A percentile compares a stretch with the other conserved stretches of the same genome.
These are phyloP conservation scores for Habroteleia sp. DNA, from an alignment of 2,888 invertebrate species.

Conservation along the genomic window DNA sequence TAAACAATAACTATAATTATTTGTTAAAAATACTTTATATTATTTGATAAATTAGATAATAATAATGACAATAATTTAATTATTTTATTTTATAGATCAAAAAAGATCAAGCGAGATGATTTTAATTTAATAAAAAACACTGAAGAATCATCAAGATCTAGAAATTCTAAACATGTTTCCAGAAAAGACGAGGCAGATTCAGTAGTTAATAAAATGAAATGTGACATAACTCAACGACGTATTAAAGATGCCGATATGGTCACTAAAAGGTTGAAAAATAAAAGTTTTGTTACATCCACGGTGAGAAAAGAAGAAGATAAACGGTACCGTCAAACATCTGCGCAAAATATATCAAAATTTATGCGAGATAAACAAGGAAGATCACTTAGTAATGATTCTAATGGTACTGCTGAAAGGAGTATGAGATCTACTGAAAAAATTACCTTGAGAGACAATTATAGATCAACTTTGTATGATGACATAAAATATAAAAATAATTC, in stretches of 20 bases:
- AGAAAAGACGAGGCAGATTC: slow-evolving; percentile 72
- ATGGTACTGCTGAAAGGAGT: slow-evolving; percentile 66
- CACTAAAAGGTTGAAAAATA: slow-evolving; percentile 70
- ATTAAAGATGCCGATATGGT: slow-evolving; percentile 69
- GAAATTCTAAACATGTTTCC: slow-evolving; percentile 72
- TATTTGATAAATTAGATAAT: no score
- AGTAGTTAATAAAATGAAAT: slow-evolving; percentile 69
- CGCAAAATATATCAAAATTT: slow-evolving; percentile 67
- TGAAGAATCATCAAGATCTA: slow-evolving; percentile 67
- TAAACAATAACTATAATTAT: no score
- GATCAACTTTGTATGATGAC: slow-evolving; percentile 68
- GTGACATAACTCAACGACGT: slow-evolving; percentile 61
- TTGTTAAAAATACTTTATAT: no score
- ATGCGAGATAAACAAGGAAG: slow-evolving; percentile 70
- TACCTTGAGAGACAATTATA: slow-evolving; percentile 69
- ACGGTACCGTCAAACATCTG: slow-evolving; percentile 67
- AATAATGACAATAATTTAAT: no score
- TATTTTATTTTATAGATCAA: slow-evolving; percentile 66
- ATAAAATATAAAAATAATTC: slow-evolving; percentile 71
- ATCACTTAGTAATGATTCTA: slow-evolving; percentile 72
- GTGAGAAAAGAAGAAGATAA: slow-evolving; percentile 74
- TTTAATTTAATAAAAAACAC: slow-evolving; percentile 65
- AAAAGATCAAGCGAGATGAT: slow-evolving; percentile 76
- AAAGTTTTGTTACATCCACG: slow-evolving; percentile 72
- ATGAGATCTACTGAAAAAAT: slow-evolving; percentile 70